Percentiles rank a stretch among this genome's conserved stretches.
These are phyloP conservation scores for Semnopithecus entellus DNA, from an alignment of 2,113 vertebrate species.

Conservation along the genomic window DNA sequence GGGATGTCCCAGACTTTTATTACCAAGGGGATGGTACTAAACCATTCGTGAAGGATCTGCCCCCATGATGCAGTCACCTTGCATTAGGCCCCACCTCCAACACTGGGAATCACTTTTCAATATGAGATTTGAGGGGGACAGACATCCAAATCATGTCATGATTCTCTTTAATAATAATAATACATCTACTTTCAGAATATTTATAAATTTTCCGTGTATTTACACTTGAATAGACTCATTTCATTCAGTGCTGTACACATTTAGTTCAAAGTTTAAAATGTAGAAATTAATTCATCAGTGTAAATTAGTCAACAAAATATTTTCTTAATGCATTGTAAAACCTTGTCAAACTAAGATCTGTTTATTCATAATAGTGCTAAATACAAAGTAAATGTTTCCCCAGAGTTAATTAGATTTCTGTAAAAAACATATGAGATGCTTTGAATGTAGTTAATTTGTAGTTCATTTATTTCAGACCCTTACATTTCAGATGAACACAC, in stretches of 20 bases:
- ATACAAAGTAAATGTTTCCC: conserved; percentile 25
- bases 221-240: background rate
- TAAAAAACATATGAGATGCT: conserved; percentile 7
- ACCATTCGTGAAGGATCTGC: too few relatives aligned
- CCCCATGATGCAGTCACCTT: too few relatives aligned
- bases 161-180: background rate
- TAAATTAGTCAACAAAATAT: conserved; percentile 19
- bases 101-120: background rate
- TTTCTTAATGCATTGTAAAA: conserved; percentile 17
- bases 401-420: conserved; percentile 53
- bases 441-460: conserved; percentile 35
- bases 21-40: too few relatives aligned
- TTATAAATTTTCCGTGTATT: background rate
- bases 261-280: background rate
- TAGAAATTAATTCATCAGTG: conserved; percentile 39
- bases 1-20: too few relatives aligned
- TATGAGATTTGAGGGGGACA: too few relatives aligned
- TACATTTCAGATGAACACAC: conserved; percentile 1
- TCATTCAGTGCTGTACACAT: background rate
- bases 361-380: conserved; percentile 45
- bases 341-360: background rate
- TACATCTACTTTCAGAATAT: background rate
- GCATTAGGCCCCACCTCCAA: too few relatives aligned
- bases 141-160: too few relatives aligned
- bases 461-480: conserved; percentile 27